Base-by-base conservation (phyloP, 2,113 vertebrate genomes). In the Leptobrachium leishanense region DNA sequence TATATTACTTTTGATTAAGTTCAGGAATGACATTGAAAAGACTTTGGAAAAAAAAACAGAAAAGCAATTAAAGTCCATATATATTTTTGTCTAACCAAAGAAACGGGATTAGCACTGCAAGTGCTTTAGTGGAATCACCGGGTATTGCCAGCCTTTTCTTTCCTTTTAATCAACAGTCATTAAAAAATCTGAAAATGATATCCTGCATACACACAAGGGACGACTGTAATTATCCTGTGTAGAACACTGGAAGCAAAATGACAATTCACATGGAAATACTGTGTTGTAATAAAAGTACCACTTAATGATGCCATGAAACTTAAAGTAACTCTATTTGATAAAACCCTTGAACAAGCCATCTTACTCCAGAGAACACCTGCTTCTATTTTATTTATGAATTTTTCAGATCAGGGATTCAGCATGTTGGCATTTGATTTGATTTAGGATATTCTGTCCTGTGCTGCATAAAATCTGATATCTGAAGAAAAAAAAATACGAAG, bases 151-250 rank as follows among this genome's bases (percentile, higher is more conserved):
- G 50, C 8, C 13, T 62, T 65, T 53, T 41, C 20, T 81, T 80
- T 10, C 63, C 13, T 74, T 68, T 81, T 81, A 81, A 81, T 81
- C 78, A 81, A 42, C 71, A 57, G 12, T 68, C 62, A 81, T 74
- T 73, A 81, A 74, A 68, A 81, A 81, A 81, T 68, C 68, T 68
- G 71, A 81, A 74, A 74, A n/a, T 63, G 54, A 74, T 74, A 74
- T 68, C 64, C 20, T 74, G 7, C 41, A 20, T 81, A 43, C 54
- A 74, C 78, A 46, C 78, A 68, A 50, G 78, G 72, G 72, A 81
- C 39, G 68, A 62, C 50, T 68, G 40, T 76, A 68, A 76, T 67
- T 64, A 68, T 12, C 66, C 39, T 6, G 64, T 81, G 62, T 50
- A 68, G 64, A 68, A 68, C 12, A 9, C 43, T 68, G 11, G 44